phyloP scores from a whole-genome alignment of 2,797 vertebrate species.

The Parambassis ranga region DNA sequence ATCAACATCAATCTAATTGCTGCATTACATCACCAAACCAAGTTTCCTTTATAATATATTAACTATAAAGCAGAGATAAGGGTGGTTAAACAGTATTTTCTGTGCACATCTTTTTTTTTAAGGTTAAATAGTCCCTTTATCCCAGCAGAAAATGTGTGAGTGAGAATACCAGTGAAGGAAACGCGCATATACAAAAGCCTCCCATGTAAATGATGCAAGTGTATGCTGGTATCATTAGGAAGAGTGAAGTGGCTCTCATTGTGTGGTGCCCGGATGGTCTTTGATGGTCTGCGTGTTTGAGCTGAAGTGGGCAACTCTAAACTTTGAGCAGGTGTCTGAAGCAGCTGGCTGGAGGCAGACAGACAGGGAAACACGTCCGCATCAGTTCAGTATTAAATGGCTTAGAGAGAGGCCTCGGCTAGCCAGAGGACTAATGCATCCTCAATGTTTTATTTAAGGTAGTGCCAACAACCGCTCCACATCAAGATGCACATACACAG shows the following conservation, averaged over 20 bases:
- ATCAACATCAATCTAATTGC: too few relatives aligned
- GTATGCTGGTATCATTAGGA: conserved; percentile 76
- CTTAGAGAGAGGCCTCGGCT: conserved; percentile 58
- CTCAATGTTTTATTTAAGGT: conserved; percentile 73
- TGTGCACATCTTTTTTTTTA: conserved; percentile 8
- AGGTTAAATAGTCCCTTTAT: not conserved
- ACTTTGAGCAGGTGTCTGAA: conserved; percentile 77
- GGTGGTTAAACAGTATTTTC: not conserved
- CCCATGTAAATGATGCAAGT: conserved; percentile 56
- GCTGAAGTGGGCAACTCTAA: conserved; percentile 72
- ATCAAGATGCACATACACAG: conserved; percentile 41
- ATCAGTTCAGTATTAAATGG: conserved; percentile 69
- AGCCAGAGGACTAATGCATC: conserved; percentile 71
- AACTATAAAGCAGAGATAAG: not conserved
- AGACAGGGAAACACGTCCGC: conserved; percentile 68
- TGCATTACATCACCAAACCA: not conserved
- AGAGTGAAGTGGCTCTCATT: conserved; percentile 73
- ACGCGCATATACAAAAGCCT: conserved; percentile 25
- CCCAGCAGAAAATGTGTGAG: conserved; percentile 8
- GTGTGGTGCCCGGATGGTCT: conserved; percentile 66
- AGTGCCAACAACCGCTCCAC: conserved; percentile 53
- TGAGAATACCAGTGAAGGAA: conserved; percentile 21
- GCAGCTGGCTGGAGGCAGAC: conserved; percentile 75
- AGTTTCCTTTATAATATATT: not conserved
- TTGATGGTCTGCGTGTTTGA: conserved; percentile 69